Evolutionary conservation across 2,888 invertebrate genomes (phyloP).

Genomic region (Esperia sulphurella): DNA sequence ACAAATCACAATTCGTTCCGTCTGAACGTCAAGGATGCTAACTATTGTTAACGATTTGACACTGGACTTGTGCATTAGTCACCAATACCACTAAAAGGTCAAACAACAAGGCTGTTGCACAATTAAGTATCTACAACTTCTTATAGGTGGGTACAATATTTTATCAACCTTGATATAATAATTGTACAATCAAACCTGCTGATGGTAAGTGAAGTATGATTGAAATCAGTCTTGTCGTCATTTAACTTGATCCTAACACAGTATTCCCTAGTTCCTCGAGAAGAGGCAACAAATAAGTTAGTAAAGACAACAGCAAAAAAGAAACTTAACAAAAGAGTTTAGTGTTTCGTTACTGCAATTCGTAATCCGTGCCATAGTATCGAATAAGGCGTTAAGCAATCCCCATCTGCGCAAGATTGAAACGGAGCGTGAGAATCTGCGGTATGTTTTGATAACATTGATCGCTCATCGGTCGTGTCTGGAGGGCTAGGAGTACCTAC

Average conservation of each 20-base stretch:
- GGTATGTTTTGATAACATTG: constrained; percentile 55
- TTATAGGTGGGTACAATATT: too few relatives aligned
- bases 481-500: neutral
- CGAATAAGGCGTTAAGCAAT: constrained; percentile 6
- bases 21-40: neutral
- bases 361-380: neutral
- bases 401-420: constrained; percentile 14
- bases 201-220: neutral
- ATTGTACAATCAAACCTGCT: neutral
- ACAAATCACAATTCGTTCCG: neutral
- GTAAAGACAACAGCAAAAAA: neutral
- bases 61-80: neutral
- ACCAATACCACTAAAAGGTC: neutral
- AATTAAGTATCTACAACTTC: too few relatives aligned
- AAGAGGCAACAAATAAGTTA: too few relatives aligned
- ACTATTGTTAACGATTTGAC: neutral
- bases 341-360: neutral
- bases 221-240: too few relatives aligned
- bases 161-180: too few relatives aligned
- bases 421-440: constrained; percentile 44
- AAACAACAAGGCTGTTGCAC: neutral
- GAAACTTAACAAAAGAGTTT: neutral
- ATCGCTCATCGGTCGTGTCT: constrained; percentile 6
- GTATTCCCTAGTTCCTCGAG: too few relatives aligned
- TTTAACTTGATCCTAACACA: too few relatives aligned